Percentiles rank a stretch among this genome's conserved stretches.
Conservation (phyloP, 2,888 invertebrate species). For the Homarus gammarus region DNA sequence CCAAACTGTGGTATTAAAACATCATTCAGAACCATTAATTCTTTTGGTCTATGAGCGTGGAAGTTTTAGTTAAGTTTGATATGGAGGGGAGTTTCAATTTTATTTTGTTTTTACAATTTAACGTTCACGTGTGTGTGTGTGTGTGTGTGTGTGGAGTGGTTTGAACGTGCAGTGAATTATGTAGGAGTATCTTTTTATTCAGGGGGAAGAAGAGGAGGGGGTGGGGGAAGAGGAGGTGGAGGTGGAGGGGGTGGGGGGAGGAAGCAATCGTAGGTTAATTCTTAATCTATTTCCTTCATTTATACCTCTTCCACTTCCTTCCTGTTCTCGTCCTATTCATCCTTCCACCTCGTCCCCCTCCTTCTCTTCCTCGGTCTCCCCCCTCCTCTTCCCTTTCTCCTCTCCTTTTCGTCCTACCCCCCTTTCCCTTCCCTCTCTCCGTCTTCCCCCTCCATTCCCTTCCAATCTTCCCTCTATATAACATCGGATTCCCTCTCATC, state of each 20-base stretch:
- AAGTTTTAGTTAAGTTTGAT: no score
- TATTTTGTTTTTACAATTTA: no score
- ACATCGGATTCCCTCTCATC: background rate
- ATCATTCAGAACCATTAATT: background rate
- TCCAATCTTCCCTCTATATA: background rate
- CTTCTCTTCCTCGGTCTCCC: slow-evolving; percentile 27
- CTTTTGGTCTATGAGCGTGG: background rate
- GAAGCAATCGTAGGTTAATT: no score
- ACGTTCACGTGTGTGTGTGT: background rate
- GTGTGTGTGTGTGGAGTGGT: no score
- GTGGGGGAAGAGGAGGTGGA: no score
- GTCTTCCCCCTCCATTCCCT: background rate
- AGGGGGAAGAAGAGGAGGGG: no score
- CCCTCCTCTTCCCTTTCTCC: background rate
- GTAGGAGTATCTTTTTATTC: no score
- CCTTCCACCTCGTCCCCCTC: background rate
- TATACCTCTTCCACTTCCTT: background rate
- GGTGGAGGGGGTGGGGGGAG: no score
- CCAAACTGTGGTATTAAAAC: background rate
- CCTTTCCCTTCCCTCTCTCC: background rate
- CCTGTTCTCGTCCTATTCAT: slow-evolving; percentile 3
- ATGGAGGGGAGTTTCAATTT: no score
- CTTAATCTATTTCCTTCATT: no score
- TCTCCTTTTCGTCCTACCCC: background rate
- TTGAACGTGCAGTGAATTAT: no score